phyloP scores from a whole-genome alignment of 1,140 invertebrate species.

The Nylanderia fulva region DNA sequence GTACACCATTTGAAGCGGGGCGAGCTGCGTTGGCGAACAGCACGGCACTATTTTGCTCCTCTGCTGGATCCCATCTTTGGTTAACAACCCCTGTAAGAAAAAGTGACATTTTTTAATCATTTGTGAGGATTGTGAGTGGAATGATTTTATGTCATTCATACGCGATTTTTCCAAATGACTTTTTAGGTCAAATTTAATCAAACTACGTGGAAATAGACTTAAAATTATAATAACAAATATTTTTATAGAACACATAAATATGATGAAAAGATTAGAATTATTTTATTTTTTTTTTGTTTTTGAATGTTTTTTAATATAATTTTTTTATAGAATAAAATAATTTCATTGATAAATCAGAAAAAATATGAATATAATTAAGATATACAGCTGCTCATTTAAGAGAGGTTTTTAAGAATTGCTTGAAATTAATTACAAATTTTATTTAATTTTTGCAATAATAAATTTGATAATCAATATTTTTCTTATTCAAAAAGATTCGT shows the following conservation, averaged over 20 bases:
- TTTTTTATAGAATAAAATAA: background rate
- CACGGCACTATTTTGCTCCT: conserved; percentile 89
- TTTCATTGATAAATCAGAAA: background rate
- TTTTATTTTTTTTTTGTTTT: too few species aligned
- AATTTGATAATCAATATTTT: background rate
- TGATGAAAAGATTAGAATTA: too few species aligned
- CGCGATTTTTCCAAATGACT: too few species aligned
- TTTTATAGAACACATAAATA: background rate
- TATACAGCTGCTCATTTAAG: background rate
- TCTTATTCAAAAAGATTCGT: background rate
- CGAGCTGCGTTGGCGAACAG: conserved; percentile 92
- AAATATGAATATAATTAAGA: background rate
- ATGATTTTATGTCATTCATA: background rate
- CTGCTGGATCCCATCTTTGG: conserved; percentile 75
- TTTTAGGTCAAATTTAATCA: background rate
- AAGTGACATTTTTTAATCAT: conserved; percentile 35
- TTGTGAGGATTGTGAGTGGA: background rate
- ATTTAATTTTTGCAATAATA: background rate
- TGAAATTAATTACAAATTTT: conserved; percentile 7
- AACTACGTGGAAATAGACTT: background rate
- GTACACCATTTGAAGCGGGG: conserved; percentile 91
- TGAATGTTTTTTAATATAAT: too few species aligned
- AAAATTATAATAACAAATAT: background rate
- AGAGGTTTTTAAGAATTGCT: background rate
- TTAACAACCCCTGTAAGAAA: conserved; percentile 86